Evolutionary conservation across 2,888 invertebrate genomes (phyloP), one percentile per base, ranked within the genome.

Genomic region (Gymnoscelis rufifasciata): DNA sequence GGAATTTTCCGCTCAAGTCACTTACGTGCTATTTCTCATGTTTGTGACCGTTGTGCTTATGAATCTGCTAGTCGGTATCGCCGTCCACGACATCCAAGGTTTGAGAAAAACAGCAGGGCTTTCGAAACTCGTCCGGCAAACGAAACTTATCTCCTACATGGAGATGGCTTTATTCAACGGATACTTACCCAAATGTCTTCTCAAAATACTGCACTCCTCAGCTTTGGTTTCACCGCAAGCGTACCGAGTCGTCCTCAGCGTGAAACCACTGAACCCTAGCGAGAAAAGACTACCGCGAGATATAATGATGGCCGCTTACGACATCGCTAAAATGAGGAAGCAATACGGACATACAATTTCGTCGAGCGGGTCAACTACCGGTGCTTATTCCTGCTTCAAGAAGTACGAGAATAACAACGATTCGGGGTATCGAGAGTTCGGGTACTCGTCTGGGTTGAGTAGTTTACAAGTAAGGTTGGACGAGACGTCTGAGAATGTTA

Each of bases 31-130:
- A 14, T 95, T 95, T 62, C 81, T 95, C 3, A 87, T 95, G 62
- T 95, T 95, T 67, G 95, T 95, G 0, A 95, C 95, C 0, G 94
- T 95, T 1, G 94, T 95, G 4, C 83, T 95, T 31, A 95, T 95
- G 95, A 95, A 95, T 78, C 79, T 95, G 0, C 83, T 95, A 0
- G 95, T 95, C 10, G 95, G 95, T 71, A 95, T 95, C 57, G 95
- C 95, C 0, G 95, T 95, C 2, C 95, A 95, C 62, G 95, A 95
- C 68, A 95, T 95, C 47, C 95, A 95, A 71, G 95, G 95, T 0
- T 80, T 95, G 8, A 93, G 95, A 59, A 95, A 95, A 86, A 95
- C 95, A 0, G 95, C 95, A 0, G 95, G 95, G 0, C 83, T 95
- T 0, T 94, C 94, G 0, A 95, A 95, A 66, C 83, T 95, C 5